A percentile compares a stretch with the other conserved stretches of the same genome.
phyloP scores from a whole-genome alignment of 2,113 vertebrate genomes.

The Reinhardtius hippoglossoides region DNA sequence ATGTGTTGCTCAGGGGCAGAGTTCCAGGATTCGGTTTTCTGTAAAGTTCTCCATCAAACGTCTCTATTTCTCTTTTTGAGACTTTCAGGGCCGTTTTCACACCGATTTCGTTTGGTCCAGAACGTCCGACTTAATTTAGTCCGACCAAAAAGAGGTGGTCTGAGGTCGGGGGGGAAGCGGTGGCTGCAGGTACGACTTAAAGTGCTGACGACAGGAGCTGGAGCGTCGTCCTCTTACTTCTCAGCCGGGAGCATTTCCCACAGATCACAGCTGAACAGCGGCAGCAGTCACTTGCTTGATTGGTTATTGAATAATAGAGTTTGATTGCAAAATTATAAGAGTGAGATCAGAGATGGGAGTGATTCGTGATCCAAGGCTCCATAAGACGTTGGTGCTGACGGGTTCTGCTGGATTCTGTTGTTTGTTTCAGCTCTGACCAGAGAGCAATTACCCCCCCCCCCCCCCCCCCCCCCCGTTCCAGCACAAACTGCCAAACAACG shows the following conservation, averaged over 20 bases:
- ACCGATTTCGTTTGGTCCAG: no score
- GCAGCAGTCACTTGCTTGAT: no score
- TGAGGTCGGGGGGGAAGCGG: no score
- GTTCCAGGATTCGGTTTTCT: neutral
- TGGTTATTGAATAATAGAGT: constrained; percentile 25
- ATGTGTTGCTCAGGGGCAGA: constrained; percentile 15
- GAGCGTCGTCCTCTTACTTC: no score
- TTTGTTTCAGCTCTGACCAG: constrained; percentile 4
- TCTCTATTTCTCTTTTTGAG: neutral
- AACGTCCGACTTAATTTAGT: no score
- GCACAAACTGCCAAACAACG: no score
- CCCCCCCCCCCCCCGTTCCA: constrained; percentile 1
- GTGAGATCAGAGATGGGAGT: neutral
- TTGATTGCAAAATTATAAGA: constrained; percentile 14
- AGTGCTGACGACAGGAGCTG: no score
- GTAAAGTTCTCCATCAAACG: neutral
- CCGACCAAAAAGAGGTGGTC: no score
- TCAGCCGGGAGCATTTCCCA: no score
- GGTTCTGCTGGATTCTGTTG: neutral
- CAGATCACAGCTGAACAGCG: no score
- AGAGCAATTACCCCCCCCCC: neutral
- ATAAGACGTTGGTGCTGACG: neutral
- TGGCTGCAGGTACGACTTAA: no score
- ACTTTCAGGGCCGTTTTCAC: no score
- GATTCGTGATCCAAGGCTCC: neutral